A percentile compares a stretch with the other conserved stretches of the same genome.
These are phyloP conservation scores for Drosophila burlai DNA, from an alignment of 1,140 invertebrate genomes.

Conservation along the genomic window DNA sequence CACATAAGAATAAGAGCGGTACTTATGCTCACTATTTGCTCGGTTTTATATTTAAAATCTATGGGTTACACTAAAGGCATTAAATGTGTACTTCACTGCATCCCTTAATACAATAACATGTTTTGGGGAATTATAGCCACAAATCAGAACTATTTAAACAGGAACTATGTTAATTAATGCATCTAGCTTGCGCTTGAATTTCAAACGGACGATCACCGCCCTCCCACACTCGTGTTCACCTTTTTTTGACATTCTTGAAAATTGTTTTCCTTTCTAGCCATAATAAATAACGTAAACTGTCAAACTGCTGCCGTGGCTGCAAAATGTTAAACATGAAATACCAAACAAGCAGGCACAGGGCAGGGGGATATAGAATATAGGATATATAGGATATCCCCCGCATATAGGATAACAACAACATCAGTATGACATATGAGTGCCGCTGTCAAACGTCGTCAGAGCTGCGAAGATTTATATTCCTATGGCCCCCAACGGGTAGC, in stretches of 20 bases:
- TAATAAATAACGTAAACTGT: constrained; percentile 61
- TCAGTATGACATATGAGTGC: constrained; percentile 56
- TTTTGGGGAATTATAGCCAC: not conserved
- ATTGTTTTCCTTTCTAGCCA: constrained; percentile 29
- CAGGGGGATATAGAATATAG: constrained; percentile 4
- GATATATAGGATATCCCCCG: too few relatives aligned
- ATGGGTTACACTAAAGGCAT: too few relatives aligned
- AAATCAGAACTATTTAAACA: not conserved
- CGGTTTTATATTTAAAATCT: too few relatives aligned
- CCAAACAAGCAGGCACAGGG: constrained; percentile 27
- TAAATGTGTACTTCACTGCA: too few relatives aligned
- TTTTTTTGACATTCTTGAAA: constrained; percentile 2
- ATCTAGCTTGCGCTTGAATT: not conserved
- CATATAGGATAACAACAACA: constrained; percentile 24
- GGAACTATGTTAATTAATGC: not conserved
- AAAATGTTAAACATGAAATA: constrained; percentile 61
- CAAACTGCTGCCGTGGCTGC: constrained; percentile 52
- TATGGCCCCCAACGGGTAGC: not conserved
- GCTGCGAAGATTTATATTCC: constrained; percentile 54
- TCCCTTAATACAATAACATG: too few relatives aligned
- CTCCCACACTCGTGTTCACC: not conserved
- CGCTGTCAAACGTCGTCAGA: constrained; percentile 56
- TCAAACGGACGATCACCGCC: not conserved
- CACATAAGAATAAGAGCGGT: too few relatives aligned
- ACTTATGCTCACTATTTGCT: too few relatives aligned